Evolutionary conservation across 2,797 vertebrate genomes (phyloP), one percentile per base, ranked within the genome.

Genomic region (Delichon dasypus): DNA sequence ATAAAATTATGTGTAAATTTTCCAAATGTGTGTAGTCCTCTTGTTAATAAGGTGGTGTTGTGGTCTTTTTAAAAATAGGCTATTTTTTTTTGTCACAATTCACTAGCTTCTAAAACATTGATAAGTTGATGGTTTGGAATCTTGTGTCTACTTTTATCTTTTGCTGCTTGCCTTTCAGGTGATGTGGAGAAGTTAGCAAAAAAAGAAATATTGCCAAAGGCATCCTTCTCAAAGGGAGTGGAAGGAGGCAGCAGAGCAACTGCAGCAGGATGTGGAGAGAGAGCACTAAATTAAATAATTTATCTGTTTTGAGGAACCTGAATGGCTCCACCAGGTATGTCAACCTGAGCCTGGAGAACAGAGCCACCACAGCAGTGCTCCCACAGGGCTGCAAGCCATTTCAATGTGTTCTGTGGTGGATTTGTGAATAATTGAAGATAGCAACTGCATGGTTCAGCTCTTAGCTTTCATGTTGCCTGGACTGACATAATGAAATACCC

Each of bases 371-470:
- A 1, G 22, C 4, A 1, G 4, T 2, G 36, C 32, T 65, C 23
- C 57, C 53, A 54, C 40, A 11, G 61, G 23, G 19, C 4, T 78
- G 29, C 51, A 47, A 89, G 50, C 3, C 30, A 26, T 38, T 48
- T 42, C 60, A 64, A 10, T 8, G 1, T 30, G 44, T 26, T 64
- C 74, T 55, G n/a, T 0, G 0, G 13, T 14, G 78, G 42, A 44
- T 76, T 61, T 85, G 38, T 91, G 85, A 92, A 94, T 95, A 92
- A 96, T 61, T 93, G 78, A 92, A 93, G 36, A 50, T 6, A 83
- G 29, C 25, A 60, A 74, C 34, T 84, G 70, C 74, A 62, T 47
- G 50, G 58, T 22, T 94, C 85, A 77, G 82, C 61, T 93, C 89
- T 76, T 44, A 85, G 87, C 25, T 44, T 88, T 71, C 88, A 71